These are phyloP conservation scores for Cyprinus carpio DNA, from an alignment of 2,113 vertebrate species.

Conservation along the genomic window DNA sequence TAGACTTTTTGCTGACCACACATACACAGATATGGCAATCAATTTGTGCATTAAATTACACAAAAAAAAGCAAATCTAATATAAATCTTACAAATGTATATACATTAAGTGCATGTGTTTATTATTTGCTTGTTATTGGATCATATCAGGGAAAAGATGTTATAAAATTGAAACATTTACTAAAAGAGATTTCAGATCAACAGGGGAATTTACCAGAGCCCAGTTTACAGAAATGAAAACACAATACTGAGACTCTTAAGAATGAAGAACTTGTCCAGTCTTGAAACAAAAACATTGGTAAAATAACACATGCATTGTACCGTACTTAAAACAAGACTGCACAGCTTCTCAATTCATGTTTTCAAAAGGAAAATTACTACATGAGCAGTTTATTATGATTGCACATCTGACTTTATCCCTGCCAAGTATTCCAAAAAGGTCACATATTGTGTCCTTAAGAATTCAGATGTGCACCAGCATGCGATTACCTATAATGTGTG, in stretches of 20 bases:
- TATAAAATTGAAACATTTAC: neutral
- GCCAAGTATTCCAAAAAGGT: conserved; percentile 27
- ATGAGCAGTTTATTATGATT: conserved; percentile 12
- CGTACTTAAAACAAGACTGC: neutral
- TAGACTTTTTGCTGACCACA: neutral
- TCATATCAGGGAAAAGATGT: neutral
- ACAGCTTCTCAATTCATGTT: neutral
- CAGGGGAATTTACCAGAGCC: neutral
- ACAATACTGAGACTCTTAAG: neutral
- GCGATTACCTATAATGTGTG: neutral
- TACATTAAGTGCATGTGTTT: neutral
- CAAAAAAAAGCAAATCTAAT: neutral
- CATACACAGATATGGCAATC: no score
- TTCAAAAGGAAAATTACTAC: conserved; percentile 3
- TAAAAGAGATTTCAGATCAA: neutral
- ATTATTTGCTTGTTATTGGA: neutral
- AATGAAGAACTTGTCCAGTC: neutral
- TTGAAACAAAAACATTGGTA: neutral
- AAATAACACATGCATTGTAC: neutral
- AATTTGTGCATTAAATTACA: no score
- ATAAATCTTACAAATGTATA: neutral
- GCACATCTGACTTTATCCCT: conserved; percentile 31
- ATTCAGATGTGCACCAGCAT: conserved; percentile 34
- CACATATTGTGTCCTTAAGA: conserved; percentile 24
- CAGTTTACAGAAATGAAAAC: neutral